These are phyloP conservation scores for Dreissena polymorpha DNA, from an alignment of 1,140 invertebrate genomes.

Conservation along the genomic window DNA sequence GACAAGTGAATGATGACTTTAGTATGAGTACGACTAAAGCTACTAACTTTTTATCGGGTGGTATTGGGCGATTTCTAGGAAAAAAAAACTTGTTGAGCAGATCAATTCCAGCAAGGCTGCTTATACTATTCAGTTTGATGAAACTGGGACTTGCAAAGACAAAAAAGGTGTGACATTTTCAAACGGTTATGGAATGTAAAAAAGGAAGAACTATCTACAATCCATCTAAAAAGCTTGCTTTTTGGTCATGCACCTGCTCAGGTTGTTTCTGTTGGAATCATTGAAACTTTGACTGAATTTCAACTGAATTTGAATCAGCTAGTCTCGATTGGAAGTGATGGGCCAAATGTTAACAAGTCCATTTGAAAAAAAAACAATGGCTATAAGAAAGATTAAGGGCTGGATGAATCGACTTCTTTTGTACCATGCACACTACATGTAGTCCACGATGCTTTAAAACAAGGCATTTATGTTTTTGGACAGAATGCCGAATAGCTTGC, in stretches of 20 bases:
- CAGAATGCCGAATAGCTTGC: conserved; percentile 21
- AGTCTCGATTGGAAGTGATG: conserved; percentile 18
- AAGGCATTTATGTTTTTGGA: conserved; percentile 10
- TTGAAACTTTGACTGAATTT: conserved; percentile 7
- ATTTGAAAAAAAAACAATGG: conserved; percentile 15
- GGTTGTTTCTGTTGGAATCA: neutral
- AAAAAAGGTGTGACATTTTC: conserved; percentile 8
- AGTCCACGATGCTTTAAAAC: conserved; percentile 13
- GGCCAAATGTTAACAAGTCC: conserved; percentile 33
- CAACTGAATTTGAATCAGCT: neutral
- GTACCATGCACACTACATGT: conserved; percentile 32
- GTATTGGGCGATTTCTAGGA: conserved; percentile 2
- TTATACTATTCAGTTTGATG: conserved; percentile 23
- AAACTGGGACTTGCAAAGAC: conserved; percentile 16
- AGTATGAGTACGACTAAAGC: conserved; percentile 9
- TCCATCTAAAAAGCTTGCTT: neutral
- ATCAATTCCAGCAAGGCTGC: neutral
- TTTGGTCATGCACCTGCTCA: conserved; percentile 30
- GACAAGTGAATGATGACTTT: conserved; percentile 1
- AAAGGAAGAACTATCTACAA: conserved; percentile 11
- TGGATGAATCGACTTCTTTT: neutral
- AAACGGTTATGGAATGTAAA: conserved; percentile 16
- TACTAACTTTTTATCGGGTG: conserved; percentile 7
- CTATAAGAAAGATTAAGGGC: neutral
- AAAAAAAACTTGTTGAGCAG: conserved; percentile 7